phyloP scores from a whole-genome alignment of 2,797 vertebrate species.

The Sebastes miniatus region DNA sequence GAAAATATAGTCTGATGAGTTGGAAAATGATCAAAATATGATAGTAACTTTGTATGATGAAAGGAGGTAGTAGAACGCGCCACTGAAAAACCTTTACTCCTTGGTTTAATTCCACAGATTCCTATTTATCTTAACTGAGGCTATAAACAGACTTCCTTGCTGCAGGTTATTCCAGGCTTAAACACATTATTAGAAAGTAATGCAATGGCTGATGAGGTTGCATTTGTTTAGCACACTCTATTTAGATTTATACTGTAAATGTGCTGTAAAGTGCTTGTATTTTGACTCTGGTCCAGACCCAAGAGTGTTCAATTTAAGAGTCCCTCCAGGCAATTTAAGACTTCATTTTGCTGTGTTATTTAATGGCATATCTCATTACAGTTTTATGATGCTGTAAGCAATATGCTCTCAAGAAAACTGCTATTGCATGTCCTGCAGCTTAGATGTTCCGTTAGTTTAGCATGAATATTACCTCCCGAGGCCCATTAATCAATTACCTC shows the following conservation, averaged over 20 bases:
- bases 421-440: constrained; percentile 67
- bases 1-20: neutral
- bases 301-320: constrained; percentile 67
- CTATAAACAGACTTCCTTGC: constrained; percentile 6
- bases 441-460: constrained; percentile 70
- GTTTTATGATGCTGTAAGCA: constrained; percentile 80
- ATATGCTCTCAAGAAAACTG: constrained; percentile 64
- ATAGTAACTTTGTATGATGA: neutral
- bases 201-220: constrained; percentile 43
- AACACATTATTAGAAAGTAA: constrained; percentile 45
- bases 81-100: neutral
- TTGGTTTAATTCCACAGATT: neutral
- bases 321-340: constrained; percentile 69
- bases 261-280: constrained; percentile 56
- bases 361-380: constrained; percentile 78
- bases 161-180: constrained; percentile 35
- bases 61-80: neutral
- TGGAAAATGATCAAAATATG: neutral
- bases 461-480: constrained; percentile 63
- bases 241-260: constrained; percentile 57
- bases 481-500: constrained; percentile 73
- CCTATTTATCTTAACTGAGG: constrained; percentile 10
- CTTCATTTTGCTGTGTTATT: constrained; percentile 75
- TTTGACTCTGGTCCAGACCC: constrained; percentile 64
- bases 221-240: constrained; percentile 42